Evolutionary conservation across 1,140 invertebrate species (phyloP), one percentile per base, ranked within the genome.

Genomic region (Drosophila tsacasi): DNA sequence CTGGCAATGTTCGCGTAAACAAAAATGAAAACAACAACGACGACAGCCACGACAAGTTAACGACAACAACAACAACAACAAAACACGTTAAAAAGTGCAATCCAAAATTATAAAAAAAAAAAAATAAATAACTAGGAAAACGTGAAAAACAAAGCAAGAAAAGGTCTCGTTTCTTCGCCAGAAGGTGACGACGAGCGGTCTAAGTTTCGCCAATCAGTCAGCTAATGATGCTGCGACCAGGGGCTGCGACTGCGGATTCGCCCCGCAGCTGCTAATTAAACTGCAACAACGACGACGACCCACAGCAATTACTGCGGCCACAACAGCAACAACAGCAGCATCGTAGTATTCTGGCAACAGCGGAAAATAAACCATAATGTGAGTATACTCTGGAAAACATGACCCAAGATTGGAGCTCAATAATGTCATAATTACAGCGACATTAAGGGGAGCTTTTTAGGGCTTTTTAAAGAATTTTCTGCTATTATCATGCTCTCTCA

Each of bases 261-360:
- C 83, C 84, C 78, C 72, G 81, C 75, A 81, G 81, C 81, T 81
- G 84, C 61, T 87, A 87, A 89, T 90, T 90, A 90, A 86, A 74
- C 27, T 74, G 39, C 77, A 72, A 5, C 62, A 71, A 25, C 49
- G 66, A 55, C 64, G 27, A 52, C 54, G 54, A 57, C 35, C 35
- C 21, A 39, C 63, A 68, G 64, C 63, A 68, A 68, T 71, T 71
- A 68, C 63, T 40, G 23, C 47, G 17, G 21, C 71, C 60, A 30
- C 73, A n/a, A n/a, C n/a, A n/a, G n/a, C n/a, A n/a, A n/a, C 30
- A 79, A 63, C 78, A 78, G 52, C 60, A 55, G 1, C 52, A 37
- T 17, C 32, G 2, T 5, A 25, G 54, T 9, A 67, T 59, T 58
- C 40, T 46, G 68, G 59, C 61, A 72, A 57, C 68, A 60, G 40